These are phyloP conservation scores for Malacoctenus gilli DNA, from an alignment of 2,797 vertebrate species.

Conservation along the genomic window DNA sequence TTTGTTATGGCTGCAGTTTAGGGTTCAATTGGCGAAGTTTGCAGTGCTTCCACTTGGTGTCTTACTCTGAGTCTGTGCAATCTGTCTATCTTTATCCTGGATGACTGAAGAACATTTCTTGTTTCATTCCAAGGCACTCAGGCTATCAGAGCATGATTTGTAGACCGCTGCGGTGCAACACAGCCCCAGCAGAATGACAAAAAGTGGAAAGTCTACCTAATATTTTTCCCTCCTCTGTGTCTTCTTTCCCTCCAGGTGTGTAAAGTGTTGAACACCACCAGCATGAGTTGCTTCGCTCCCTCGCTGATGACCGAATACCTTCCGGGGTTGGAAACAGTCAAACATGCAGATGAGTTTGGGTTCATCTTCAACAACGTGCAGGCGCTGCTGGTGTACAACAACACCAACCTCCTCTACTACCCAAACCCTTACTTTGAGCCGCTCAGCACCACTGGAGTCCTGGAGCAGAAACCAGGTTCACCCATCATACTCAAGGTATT, in stretches of 20 bases:
- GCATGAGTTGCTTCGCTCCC: constrained; percentile 90
- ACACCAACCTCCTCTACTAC: constrained; percentile 97
- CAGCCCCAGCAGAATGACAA: not conserved
- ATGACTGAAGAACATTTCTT: constrained; percentile 37
- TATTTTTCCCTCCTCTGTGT: constrained; percentile 2
- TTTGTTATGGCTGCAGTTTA: no score
- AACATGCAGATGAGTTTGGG: constrained; percentile 94
- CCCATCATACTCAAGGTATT: constrained; percentile 97
- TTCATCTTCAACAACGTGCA: constrained; percentile 99
- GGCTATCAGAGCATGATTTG: constrained; percentile 21
- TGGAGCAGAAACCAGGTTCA: constrained; percentile 97
- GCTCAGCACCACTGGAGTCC: constrained; percentile 87
- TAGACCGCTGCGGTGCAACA: constrained; percentile 16
- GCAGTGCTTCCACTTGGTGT: constrained; percentile 3
- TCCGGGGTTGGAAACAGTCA: constrained; percentile 87
- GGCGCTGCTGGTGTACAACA: constrained; percentile 93
- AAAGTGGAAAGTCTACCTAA: constrained; percentile 13
- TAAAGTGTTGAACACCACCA: constrained; percentile 89
- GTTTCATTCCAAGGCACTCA: constrained; percentile 40
- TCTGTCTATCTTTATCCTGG: constrained; percentile 15
- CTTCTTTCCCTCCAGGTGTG: constrained; percentile 83
- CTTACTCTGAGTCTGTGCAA: constrained; percentile 20
- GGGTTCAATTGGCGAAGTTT: no score
- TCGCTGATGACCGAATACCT: constrained; percentile 87
- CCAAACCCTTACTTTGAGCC: constrained; percentile 96